Percentiles rank a stretch among this genome's conserved stretches.
These are phyloP conservation scores for Smutsia gigantea DNA, from an alignment of 2,797 vertebrate genomes.

Conservation along the genomic window DNA sequence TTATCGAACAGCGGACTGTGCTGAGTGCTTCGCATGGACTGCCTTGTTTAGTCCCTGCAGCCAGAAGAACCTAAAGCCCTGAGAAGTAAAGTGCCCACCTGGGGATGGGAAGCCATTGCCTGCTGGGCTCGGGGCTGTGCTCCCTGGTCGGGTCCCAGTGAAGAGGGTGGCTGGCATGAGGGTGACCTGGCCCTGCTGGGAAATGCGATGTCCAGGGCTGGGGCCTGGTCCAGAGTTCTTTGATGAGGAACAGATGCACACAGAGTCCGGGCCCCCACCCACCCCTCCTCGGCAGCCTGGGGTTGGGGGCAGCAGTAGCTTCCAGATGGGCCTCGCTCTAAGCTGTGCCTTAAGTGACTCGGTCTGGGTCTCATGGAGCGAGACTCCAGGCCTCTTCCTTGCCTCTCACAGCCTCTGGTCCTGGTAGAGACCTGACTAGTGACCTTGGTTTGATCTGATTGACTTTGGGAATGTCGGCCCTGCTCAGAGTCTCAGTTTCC, in stretches of 20 bases:
- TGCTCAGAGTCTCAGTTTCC: neutral
- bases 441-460: neutral
- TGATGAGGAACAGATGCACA: conserved; percentile 68
- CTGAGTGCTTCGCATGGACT: neutral
- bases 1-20: rapidly evolving
- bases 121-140: neutral
- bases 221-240: neutral
- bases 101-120: neutral
- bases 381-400: neutral
- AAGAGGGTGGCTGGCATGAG: neutral
- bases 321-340: conserved; percentile 62
- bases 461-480: neutral
- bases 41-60: neutral
- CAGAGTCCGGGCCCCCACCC: neutral
- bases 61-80: neutral
- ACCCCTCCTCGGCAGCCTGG: neutral
- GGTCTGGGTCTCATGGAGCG: neutral
- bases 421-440: neutral
- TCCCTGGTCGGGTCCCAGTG: neutral
- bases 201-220: conserved; percentile 46
- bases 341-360: neutral
- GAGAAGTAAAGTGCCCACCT: neutral
- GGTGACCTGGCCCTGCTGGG: neutral
- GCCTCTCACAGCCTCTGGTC: neutral
- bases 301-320: neutral